Evolutionary conservation across 2,113 vertebrate genomes (phyloP), one percentile per base, ranked within the genome.

Genomic region (Urocynchramus pylzowi): DNA sequence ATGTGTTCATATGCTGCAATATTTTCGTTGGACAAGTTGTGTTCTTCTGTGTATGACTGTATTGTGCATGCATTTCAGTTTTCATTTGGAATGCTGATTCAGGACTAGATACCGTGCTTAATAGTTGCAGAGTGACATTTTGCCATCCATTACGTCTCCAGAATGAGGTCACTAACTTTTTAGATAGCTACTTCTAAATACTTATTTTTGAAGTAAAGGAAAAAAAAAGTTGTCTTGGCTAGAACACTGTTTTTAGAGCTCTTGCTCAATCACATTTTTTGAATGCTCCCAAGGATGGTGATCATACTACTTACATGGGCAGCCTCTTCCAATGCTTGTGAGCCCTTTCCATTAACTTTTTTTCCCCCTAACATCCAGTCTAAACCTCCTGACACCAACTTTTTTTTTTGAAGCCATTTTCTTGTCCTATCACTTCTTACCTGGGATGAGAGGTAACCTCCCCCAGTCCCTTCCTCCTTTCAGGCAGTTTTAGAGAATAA

Each of bases 1-100:
- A 23, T 0, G 2, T 35, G 20, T 41, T 69, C 13, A 3, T 31
- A 26, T 33, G 33, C 47, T 68, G 56, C 35, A 20, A 0, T 52
- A 33, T 33, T 71, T 68, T 13, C 4, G 6, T 44, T 33, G 20
- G 54, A 37, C 12, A 39, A 23, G 23, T 14, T 4, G 2, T 33
- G 41, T 1, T 87, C 0, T 35, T 35, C 8, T 23, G 7, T 44
- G 16, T n/a, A 7, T 17, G 8, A 30, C 28, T 15, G 17, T 2
- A 13, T 1, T 19, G 6, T 26, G 33, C 20, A 9, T 28, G 22
- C 41, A 28, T 69, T 64, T 60, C 21, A 33, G 1, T 42, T 35
- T 35, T 37, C 50, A 39, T 23, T n/a, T 76, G 14, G 30, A 42
- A 2, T 45, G 23, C 16, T 27, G 7, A 30, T 24, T 64, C 13